Evolutionary conservation across 2,113 vertebrate species (phyloP), one percentile per base, ranked within the genome.

Genomic region (Falco punctatus): DNA sequence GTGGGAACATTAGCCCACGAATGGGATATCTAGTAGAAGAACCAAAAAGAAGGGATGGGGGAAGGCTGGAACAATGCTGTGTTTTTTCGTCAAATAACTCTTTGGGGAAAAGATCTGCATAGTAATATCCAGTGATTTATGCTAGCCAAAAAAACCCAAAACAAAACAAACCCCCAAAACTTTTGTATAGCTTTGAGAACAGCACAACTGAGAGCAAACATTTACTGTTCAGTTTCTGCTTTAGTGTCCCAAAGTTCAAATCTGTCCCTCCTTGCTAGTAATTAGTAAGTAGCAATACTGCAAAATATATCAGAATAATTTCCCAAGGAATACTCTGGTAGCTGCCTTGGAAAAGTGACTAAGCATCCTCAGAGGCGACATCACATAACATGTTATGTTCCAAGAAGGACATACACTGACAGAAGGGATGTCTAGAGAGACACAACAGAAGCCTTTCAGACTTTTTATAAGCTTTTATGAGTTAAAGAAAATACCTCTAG

Each of bases 341-440:
- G 38, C 28, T 86, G 83, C 32, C 10, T 73, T 92, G 67, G 57
- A 83, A 85, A 90, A 85, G 69, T 75, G 58, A 35, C 30, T 57
- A 51, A 83, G 24, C 15, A 48, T 83, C 58, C 67, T 77, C 58
- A 54, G 55, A 79, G 59, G 42, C 61, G 81, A 49, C 35, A 46
- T 85, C 77, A 27, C 9, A 5, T 30, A 44, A 21, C 2, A 7
- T 18, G 26, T 58, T 83, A 22, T 72, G 30, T 81, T 83, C 35
- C 42, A 57, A 38, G 8, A 71, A 67, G 59, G 61, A 28, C 22
- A 22, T 32, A 13, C 4, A 27, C 49, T 62, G 64, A 20, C 51
- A 73, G 87, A 91, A 80, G 24, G 38, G 17, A 33, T 95, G 35
- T 38, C 78, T 80, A 24, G 59, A 80, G 74, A 92, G 71, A 35